Conservation (phyloP, 2,888 invertebrate genomes). For the Caenorhabditis auriculariae region DNA sequence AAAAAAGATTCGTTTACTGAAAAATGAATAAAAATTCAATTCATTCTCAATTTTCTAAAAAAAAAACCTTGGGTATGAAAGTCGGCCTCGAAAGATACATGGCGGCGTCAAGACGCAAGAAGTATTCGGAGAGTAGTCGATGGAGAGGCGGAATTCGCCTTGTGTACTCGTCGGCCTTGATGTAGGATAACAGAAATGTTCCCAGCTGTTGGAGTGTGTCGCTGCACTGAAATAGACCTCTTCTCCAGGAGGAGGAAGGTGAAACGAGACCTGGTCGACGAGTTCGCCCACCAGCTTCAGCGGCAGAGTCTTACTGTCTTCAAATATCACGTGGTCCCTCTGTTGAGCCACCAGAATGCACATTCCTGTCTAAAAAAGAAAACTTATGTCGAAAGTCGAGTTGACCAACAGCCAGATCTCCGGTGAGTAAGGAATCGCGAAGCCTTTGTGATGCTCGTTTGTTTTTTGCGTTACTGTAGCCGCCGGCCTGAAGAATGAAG, state of each 20-base stretch:
- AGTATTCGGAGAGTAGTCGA: conserved; percentile 74
- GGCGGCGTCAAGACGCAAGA: conserved; percentile 93
- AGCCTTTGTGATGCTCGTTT: conserved; percentile 90
- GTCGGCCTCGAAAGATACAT: conserved; percentile 82
- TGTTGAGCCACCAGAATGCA: conserved; percentile 95
- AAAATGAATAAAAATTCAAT: no score
- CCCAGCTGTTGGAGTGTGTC: conserved; percentile 97
- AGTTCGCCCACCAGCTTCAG: conserved; percentile 78
- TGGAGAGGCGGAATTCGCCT: conserved; percentile 33
- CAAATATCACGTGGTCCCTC: conserved; percentile 87
- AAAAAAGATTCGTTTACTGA: no score
- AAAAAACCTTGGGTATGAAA: conserved; percentile 15
- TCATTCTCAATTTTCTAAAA: no score
- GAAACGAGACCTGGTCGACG: conserved; percentile 70
- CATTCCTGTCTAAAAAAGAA: conserved; percentile 71
- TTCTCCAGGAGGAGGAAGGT: neutral
- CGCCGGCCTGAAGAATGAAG: conserved; percentile 82
- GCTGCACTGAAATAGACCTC: conserved; percentile 78
- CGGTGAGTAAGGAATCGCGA: conserved; percentile 90
- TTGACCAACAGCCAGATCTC: conserved; percentile 81
- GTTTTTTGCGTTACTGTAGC: conserved; percentile 93
- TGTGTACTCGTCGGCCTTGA: conserved; percentile 89
- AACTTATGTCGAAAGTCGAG: neutral
- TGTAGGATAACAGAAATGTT: conserved; percentile 87
- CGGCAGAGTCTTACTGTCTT: conserved; percentile 63